Evolutionary conservation across 2,113 vertebrate species (phyloP), one percentile per base, ranked within the genome.

Genomic region (Macquaria ambigua): DNA sequence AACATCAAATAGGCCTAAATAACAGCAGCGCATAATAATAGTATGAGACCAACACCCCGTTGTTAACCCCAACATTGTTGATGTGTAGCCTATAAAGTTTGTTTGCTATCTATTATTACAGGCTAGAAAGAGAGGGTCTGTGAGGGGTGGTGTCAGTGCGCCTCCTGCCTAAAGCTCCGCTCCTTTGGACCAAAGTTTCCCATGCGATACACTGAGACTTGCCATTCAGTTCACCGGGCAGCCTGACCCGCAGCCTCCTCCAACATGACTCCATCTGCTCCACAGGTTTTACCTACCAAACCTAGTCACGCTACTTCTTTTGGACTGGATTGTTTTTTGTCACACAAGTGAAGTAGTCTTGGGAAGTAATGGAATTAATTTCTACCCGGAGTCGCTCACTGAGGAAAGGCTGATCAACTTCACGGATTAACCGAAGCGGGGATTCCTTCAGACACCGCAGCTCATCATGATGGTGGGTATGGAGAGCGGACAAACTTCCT

Each of bases 401-500:
- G 81, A 88, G 52, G 69, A 72, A 74, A 89, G 69, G 83, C 83
- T 82, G 67, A 85, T 53, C 83, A 58, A 86, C 86, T 90, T 87
- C n/a, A 84, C 39, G 86, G 76, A 81, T 83, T 79, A 84, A 50
- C 79, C 71, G 75, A 69, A 86, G 89, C 66, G 50, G 71, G 85
- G 89, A 87, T 81, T 79, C 83, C 25, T 79, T 63, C 50, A 74
- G 43, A 82, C 89, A 68, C 70, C 78, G 61, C 85, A 48, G 46
- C 77, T 78, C 80, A 86, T 85, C 80, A 85, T 39, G 74, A 89
- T 87, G 90, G 90, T 94, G 76, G 68, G 92, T 93, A 89, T 72
- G 28, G 37, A 55, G 2, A 68, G 76, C 8, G 21, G 70, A 72
- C 34, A 50, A 18, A 41, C 59, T 12, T 68, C 9, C 70, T 68